phyloP scores from a whole-genome alignment of 2,113 vertebrate species.

The Ophiodon elongatus region DNA sequence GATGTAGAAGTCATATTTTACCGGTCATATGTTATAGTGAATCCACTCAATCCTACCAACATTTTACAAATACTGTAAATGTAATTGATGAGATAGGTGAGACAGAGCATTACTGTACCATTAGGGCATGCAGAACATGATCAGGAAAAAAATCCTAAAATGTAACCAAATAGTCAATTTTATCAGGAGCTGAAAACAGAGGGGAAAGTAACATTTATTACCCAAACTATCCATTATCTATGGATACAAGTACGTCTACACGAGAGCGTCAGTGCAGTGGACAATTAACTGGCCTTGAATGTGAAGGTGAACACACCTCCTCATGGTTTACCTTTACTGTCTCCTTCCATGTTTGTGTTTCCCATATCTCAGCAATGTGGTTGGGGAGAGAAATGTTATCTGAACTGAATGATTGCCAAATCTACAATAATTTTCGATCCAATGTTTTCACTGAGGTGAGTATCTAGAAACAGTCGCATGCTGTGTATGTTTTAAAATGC shows the following conservation, averaged over 20 bases:
- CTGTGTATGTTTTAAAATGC: too few relatives aligned
- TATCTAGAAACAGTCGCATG: too few relatives aligned
- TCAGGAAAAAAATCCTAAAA: constrained; percentile 34
- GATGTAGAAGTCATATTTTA: background rate
- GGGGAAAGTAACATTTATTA: background rate
- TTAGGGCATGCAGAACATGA: constrained; percentile 13
- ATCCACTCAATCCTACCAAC: background rate
- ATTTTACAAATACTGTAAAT: background rate
- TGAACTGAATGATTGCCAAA: background rate
- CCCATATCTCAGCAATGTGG: background rate
- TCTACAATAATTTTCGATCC: background rate
- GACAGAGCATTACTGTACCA: too few relatives aligned
- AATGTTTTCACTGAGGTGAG: too few relatives aligned
- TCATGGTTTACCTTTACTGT: background rate
- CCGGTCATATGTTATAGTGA: background rate
- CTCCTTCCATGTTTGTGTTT: background rate
- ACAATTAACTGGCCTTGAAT: background rate
- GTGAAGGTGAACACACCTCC: background rate
- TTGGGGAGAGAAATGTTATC: too few relatives aligned
- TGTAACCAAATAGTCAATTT: constrained; percentile 38
- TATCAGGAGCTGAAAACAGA: constrained; percentile 29
- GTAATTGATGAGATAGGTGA: background rate
- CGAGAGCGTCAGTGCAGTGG: background rate
- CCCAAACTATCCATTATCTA: background rate
- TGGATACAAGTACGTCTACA: background rate